These are phyloP conservation scores for Hyppa rectilinea DNA, from an alignment of 2,888 invertebrate species.

Conservation along the genomic window DNA sequence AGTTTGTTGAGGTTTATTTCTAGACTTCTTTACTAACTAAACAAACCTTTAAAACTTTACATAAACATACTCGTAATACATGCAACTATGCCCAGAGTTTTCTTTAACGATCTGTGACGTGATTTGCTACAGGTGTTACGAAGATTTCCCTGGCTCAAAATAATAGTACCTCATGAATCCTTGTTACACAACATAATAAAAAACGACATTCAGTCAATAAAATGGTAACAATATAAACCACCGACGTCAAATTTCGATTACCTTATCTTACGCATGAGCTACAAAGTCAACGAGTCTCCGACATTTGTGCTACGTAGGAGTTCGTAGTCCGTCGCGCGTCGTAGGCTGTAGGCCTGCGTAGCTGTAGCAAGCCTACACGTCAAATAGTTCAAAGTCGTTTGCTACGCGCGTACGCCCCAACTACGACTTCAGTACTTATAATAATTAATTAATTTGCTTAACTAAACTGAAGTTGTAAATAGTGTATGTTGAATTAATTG, in stretches of 20 bases:
- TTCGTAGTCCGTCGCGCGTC: slow-evolving; percentile 32
- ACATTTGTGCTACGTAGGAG: slow-evolving; percentile 22
- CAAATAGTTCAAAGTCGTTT: slow-evolving; percentile 20
- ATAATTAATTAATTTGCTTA: slow-evolving; percentile 30
- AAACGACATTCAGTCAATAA: not conserved
- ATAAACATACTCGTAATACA: slow-evolving; percentile 12
- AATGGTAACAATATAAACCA: slow-evolving; percentile 1
- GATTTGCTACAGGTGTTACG: slow-evolving; percentile 11
- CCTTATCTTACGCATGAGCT: slow-evolving; percentile 11
- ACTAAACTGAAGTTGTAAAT: slow-evolving; percentile 33
- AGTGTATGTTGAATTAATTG: slow-evolving; percentile 43
- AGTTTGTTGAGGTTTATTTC: slow-evolving; percentile 22
- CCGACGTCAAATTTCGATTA: not conserved
- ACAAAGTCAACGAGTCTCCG: slow-evolving; percentile 30
- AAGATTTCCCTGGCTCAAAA: slow-evolving; percentile 11
- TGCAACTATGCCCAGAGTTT: slow-evolving; percentile 20
- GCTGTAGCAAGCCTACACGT: slow-evolving; percentile 38
- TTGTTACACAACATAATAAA: slow-evolving; percentile 10
- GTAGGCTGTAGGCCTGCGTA: slow-evolving; percentile 38
- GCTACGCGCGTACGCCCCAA: slow-evolving; percentile 25
- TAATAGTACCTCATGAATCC: slow-evolving; percentile 14
- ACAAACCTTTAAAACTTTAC: slow-evolving; percentile 12
- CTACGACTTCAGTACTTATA: slow-evolving; percentile 21
- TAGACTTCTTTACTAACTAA: not conserved
- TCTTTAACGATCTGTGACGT: slow-evolving; percentile 4